Evolutionary conservation across 1,140 invertebrate species (phyloP), one percentile per base, ranked within the genome.

Genomic region (Drosophila littoralis): DNA sequence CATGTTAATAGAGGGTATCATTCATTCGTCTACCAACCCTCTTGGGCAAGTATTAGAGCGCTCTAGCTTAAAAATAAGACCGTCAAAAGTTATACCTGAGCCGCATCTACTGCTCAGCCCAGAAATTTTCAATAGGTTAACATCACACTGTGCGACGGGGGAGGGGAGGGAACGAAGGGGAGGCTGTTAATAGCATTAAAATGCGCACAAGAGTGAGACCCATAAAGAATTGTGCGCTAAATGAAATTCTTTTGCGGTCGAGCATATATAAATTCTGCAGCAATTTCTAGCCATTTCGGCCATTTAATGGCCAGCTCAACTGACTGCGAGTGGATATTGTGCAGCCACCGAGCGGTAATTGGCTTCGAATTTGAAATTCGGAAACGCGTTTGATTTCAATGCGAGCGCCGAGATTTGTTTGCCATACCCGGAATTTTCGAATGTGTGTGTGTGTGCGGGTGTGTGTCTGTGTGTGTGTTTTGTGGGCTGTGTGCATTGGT

Each of bases 141-240:
- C 22, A 22, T 22, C 22, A 22, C 63, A 75, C 38, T 5, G 22
- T 2, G 22, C 22, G 22, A 22, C 22, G 22, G 22, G 5, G 5
- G 22, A 1, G 17, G 17, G 1, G 17, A 28, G 4, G 22, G 22
- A 2, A 22, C 22, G 22, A 4, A 28, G 22, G 22, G 22, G 4
- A 28, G 79, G 81, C 76, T 77, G 80, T 76, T 79, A 83, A 83
- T 84, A 75, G 76, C 77, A 76, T 73, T 83, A 77, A 83, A 83
- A 35, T 28, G 36, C 58, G 50, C 66, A 64, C 72, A 70, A 63
- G 63, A 58, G 58, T 17, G 17, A 45, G n/a, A 28, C 15, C 45
- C 45, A 55, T 43, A 15, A 55, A 63, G 40, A 63, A 63, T 28
- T 7, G n/a, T 42, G 15, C 22, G 43, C 32, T 13, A 46, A 59